Evolutionary conservation across 2,888 invertebrate species (phyloP).

Genomic region (Microctonus brassicae): DNA sequence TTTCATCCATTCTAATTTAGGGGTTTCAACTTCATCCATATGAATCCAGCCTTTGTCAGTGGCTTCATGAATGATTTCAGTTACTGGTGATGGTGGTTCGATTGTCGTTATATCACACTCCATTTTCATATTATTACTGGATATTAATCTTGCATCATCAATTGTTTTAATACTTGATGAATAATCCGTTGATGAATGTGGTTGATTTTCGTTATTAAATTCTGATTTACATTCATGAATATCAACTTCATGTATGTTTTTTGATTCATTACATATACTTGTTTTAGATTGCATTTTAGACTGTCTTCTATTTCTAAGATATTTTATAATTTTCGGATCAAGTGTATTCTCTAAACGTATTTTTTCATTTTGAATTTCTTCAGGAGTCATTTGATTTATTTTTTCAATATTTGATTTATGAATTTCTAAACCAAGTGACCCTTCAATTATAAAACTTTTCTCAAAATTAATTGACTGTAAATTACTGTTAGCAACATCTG

Average conservation of each 20-base stretch:
- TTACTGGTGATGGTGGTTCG: slow-evolving; percentile 51
- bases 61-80: slow-evolving; percentile 64
- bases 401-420: slow-evolving; percentile 81
- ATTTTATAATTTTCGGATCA: slow-evolving; percentile 79
- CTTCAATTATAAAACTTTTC: slow-evolving; percentile 45
- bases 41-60: slow-evolving; percentile 82
- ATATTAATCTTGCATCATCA: neutral
- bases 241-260: slow-evolving; percentile 32
- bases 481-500: neutral
- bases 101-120: slow-evolving; percentile 38
- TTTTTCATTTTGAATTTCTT: slow-evolving; percentile 83
- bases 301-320: slow-evolving; percentile 72
- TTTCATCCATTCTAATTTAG: slow-evolving; percentile 92
- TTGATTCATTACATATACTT: too few species aligned
- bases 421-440: slow-evolving; percentile 72
- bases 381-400: slow-evolving; percentile 78
- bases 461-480: neutral
- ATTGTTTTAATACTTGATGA: neutral
- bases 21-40: slow-evolving; percentile 87
- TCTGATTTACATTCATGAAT: slow-evolving; percentile 16
- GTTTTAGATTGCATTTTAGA: neutral
- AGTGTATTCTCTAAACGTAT: slow-evolving; percentile 76
- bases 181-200: neutral
- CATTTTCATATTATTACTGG: slow-evolving; percentile 39
- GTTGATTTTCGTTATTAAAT: neutral